Base-by-base conservation (phyloP, 2,113 vertebrate species). In the Plectropomus leopardus region DNA sequence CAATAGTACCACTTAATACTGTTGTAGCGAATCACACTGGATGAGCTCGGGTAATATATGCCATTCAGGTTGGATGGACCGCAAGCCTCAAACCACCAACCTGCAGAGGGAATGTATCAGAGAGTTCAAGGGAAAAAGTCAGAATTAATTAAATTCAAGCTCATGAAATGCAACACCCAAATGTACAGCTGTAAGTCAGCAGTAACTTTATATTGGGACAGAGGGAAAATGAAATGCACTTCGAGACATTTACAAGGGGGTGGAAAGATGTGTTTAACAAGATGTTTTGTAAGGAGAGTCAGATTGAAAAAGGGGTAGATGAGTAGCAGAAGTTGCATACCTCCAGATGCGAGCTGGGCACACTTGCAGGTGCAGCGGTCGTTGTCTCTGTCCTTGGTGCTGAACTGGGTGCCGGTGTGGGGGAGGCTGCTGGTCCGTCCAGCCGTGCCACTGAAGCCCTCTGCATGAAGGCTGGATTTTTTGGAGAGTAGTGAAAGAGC, bases 1-100 rank as follows among this genome's bases (percentile, higher is more conserved):
- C 96, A 97, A 45, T 97, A 96, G 85, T 97, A 96, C 96, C 96
- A 97, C 83, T 97, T 97, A 32, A 97, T 95, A 32, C 95, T 94
- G 13, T 96, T 97, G 92, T 95, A 96, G 72, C 93, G 94, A 30
- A 94, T 87, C 44, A 92, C 91, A 5, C 75, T 94, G 72, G 93
- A 92, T 13, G 89, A 89, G 57, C 91, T 91, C 1, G 92, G 83
- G 86, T 96, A 96, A 87, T 95, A 96, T 47, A 96, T 92, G 28
- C 96, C 96, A 48, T 96, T 96, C 71, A 96, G 85, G 86, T 96
- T 97, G 50, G 96, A 97, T 0, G 96, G 95, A 1, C 96, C 96
- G 7, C 96, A 97, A 1, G 96, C 96, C 28, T 96, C 96, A 82
- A 96, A 96, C 96, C 96, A 96, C 96, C 96, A 96, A 24, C 96